phyloP scores from a whole-genome alignment of 2,888 invertebrate species.

The Himalopsyche anomala region DNA sequence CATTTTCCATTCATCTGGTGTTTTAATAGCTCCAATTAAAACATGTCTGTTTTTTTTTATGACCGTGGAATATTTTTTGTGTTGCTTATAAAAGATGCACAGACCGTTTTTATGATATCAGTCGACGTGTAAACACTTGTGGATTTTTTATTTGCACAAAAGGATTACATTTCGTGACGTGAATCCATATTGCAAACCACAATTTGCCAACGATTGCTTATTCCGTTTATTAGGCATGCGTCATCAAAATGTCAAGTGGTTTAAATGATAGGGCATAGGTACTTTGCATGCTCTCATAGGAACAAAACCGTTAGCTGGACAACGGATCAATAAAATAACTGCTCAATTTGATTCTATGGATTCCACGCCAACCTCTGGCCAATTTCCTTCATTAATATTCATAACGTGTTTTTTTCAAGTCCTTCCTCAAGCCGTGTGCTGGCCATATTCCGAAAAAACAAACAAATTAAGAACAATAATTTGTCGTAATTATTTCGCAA shows the following conservation, averaged over 20 bases:
- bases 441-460: too few relatives aligned
- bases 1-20: too few relatives aligned
- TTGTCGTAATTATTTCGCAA: too few relatives aligned
- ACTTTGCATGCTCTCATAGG: background rate
- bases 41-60: too few relatives aligned
- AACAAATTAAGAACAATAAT: too few relatives aligned
- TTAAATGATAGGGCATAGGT: background rate
- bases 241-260: slow-evolving; percentile 30
- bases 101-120: background rate
- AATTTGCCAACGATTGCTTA: background rate
- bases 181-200: slow-evolving; percentile 16
- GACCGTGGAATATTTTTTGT: background rate
- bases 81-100: slow-evolving; percentile 2
- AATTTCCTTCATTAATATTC: background rate
- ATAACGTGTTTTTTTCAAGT: slow-evolving; percentile 2
- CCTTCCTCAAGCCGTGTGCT: background rate
- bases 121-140: background rate
- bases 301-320: background rate
- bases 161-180: slow-evolving; percentile 15
- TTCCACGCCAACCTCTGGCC: background rate
- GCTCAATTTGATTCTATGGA: background rate
- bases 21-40: too few relatives aligned
- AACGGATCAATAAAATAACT: background rate
- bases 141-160: slow-evolving; percentile 22
- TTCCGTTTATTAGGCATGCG: background rate